Conservation (phyloP, 1,140 invertebrate genomes). For the Panulirus ornatus region DNA sequence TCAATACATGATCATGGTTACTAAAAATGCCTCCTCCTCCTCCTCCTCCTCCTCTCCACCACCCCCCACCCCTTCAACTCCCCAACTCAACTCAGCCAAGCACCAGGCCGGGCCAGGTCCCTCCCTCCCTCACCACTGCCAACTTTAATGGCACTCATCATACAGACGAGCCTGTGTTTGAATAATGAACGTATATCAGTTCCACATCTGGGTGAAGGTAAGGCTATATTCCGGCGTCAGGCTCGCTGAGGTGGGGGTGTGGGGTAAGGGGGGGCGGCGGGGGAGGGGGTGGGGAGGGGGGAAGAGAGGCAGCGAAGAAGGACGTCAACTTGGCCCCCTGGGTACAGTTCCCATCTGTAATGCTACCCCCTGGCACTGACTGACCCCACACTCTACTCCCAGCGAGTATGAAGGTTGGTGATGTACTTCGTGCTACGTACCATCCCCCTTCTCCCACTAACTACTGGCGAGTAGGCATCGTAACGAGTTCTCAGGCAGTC, state of each 20-base stretch:
- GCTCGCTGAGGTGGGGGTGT: too few relatives aligned
- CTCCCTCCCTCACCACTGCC: conserved; percentile 4
- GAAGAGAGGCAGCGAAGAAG: conserved; percentile 11
- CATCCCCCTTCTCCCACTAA: too few relatives aligned
- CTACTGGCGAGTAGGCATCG: too few relatives aligned
- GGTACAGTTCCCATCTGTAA: too few relatives aligned
- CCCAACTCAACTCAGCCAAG: too few relatives aligned
- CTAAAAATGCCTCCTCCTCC: conserved; percentile 64
- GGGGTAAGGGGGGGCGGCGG: too few relatives aligned
- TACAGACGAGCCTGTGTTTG: conserved; percentile 12
- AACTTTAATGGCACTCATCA: conserved; percentile 33
- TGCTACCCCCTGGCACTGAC: conserved; percentile 22
- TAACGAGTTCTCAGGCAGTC: too few relatives aligned
- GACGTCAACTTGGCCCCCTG: too few relatives aligned
- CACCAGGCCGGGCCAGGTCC: too few relatives aligned
- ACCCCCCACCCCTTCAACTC: neutral
- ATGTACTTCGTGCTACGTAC: too few relatives aligned
- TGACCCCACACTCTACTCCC: conserved; percentile 42
- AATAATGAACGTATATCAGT: conserved; percentile 16
- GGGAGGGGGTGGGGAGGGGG: neutral
- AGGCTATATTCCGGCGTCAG: neutral
- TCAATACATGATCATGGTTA: conserved; percentile 71
- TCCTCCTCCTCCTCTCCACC: neutral
- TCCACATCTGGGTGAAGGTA: neutral
- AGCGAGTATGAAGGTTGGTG: conserved; percentile 42